Conservation (phyloP, 2,888 invertebrate species). For the Morinoia aosen region DNA sequence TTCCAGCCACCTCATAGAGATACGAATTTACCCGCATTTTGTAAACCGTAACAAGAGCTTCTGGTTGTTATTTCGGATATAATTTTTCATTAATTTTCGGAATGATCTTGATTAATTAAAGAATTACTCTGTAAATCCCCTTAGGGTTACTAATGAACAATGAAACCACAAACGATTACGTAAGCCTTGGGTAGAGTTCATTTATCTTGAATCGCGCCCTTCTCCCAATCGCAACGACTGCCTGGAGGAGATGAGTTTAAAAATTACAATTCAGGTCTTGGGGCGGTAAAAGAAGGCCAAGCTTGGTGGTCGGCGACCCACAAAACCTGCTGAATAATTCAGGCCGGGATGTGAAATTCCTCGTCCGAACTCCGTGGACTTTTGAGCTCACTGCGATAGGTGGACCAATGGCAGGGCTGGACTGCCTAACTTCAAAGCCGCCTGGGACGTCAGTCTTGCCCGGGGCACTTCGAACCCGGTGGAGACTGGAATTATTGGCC, state of each 20-base stretch:
- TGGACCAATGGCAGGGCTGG: not conserved
- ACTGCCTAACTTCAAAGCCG: not conserved
- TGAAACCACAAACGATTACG: not conserved
- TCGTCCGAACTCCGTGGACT: not conserved
- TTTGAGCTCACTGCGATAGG: not conserved
- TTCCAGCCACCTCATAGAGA: not conserved
- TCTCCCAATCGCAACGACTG: not conserved
- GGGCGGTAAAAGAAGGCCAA: not conserved
- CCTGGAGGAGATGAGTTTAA: not conserved
- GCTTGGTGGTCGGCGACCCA: not conserved
- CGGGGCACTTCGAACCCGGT: not conserved
- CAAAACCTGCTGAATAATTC: slow-evolving; percentile 29
- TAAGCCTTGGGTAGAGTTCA: not conserved
- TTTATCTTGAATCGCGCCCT: not conserved
- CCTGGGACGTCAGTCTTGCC: not conserved
- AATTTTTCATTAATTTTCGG: not conserved
- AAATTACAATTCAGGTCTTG: slow-evolving; percentile 6
- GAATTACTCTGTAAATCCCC: not conserved
- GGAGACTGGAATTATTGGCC: not conserved
- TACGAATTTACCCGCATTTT: not conserved
- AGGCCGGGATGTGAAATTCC: slow-evolving; percentile 6
- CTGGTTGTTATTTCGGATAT: not conserved
- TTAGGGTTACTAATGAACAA: not conserved
- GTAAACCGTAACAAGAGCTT: not conserved
- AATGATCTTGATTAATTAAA: not conserved